phyloP scores from a whole-genome alignment of 2,113 vertebrate genomes.

The Prochilodus magdalenae region DNA sequence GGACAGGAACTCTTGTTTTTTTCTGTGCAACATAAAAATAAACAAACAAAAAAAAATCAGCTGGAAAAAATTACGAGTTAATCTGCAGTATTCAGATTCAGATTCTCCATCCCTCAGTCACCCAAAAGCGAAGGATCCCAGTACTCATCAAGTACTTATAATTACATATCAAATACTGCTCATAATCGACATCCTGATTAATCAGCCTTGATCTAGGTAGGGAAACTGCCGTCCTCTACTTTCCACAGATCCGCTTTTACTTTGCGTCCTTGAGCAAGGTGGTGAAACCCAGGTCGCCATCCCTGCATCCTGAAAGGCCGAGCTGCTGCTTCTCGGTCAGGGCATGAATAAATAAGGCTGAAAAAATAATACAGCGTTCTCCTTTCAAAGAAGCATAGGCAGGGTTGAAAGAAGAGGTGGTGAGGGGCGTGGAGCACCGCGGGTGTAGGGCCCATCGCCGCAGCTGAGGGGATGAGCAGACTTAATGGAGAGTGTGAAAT shows the following conservation, averaged over 20 bases:
- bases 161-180: no score
- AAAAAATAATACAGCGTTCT: not conserved
- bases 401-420: not conserved
- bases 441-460: not conserved
- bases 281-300: not conserved
- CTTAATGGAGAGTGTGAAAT: constrained; percentile 44
- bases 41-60: no score
- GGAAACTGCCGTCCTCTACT: no score
- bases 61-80: no score
- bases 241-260: not conserved
- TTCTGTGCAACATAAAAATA: no score
- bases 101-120: no score
- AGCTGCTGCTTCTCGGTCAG: not conserved
- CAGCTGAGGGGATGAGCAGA: constrained; percentile 23
- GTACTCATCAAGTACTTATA: no score
- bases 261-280: not conserved
- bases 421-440: constrained; percentile 7
- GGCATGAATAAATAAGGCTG: not conserved
- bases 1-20: no score
- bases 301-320: not conserved
- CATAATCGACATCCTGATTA: no score
- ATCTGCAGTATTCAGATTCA: no score
- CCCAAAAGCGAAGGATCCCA: no score
- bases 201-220: no score
- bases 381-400: not conserved